Evolutionary conservation across 2,797 vertebrate species (phyloP).

Genomic region (Pagetopsis macropterus): DNA sequence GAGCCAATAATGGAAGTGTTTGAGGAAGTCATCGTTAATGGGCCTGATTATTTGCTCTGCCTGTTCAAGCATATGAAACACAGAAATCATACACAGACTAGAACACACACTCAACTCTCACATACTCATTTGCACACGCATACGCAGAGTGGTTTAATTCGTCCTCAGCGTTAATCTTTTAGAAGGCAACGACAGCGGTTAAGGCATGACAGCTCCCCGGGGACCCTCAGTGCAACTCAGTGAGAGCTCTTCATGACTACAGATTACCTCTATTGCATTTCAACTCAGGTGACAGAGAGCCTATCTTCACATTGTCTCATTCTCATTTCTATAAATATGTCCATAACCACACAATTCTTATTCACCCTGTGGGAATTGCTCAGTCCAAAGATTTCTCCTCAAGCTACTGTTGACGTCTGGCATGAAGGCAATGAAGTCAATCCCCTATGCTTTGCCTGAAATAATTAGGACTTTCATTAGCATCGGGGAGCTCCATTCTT

Average conservation of each 20-base stretch:
- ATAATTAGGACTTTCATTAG: slow-evolving; percentile 80
- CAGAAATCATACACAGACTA: slow-evolving; percentile 31
- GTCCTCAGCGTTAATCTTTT: slow-evolving; percentile 49
- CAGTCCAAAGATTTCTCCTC: slow-evolving; percentile 69
- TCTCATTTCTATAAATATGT: slow-evolving; percentile 40
- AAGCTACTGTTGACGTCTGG: slow-evolving; percentile 56
- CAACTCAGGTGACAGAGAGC: slow-evolving; percentile 12
- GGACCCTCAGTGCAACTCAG: slow-evolving; percentile 51
- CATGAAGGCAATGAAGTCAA: slow-evolving; percentile 52
- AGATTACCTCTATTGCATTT: slow-evolving; percentile 71
- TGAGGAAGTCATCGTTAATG: slow-evolving; percentile 39
- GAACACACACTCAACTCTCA: slow-evolving; percentile 18
- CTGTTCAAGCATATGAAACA: slow-evolving; percentile 35
- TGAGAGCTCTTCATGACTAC: slow-evolving; percentile 49
- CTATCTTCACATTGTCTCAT: slow-evolving; percentile 42
- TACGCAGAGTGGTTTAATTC: slow-evolving; percentile 40
- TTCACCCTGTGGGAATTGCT: slow-evolving; percentile 53
- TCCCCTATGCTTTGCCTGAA: slow-evolving; percentile 70
- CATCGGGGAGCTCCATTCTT: slow-evolving; percentile 57
- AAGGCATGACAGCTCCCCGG: slow-evolving; percentile 55
- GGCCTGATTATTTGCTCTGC: slow-evolving; percentile 49
- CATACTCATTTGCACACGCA: slow-evolving; percentile 5
- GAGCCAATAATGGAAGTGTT: slow-evolving; percentile 28
- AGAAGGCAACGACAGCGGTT: slow-evolving; percentile 47
- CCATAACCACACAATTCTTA: slow-evolving; percentile 43